phyloP scores from a whole-genome alignment of 2,113 vertebrate species.

The Aphyosemion australe region DNA sequence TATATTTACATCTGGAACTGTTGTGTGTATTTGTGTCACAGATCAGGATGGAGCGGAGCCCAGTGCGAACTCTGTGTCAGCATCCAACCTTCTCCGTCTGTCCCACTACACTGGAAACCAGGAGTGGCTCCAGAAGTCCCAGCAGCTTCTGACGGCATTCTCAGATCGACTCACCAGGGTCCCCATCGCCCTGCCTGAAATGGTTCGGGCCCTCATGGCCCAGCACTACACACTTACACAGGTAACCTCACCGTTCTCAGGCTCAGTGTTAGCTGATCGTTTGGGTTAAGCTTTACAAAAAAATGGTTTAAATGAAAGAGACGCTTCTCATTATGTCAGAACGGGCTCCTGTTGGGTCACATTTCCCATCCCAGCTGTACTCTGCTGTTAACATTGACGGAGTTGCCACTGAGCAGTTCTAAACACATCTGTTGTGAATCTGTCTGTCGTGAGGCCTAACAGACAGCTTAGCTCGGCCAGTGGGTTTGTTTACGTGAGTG shows the following conservation, averaged over 20 bases:
- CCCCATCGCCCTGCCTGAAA: slow-evolving; percentile 88
- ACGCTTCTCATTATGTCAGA: neutral
- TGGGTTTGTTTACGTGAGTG: slow-evolving; percentile 14
- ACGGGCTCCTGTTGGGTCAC: neutral
- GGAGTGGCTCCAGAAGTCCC: slow-evolving; percentile 85
- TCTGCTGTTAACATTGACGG: neutral
- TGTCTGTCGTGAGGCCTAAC: slow-evolving; percentile 8
- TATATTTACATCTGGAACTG: no score
- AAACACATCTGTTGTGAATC: neutral
- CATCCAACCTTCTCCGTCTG: slow-evolving; percentile 88
- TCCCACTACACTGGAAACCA: slow-evolving; percentile 82
- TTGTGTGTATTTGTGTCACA: slow-evolving; percentile 55
- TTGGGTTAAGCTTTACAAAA: neutral
- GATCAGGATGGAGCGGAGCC: slow-evolving; percentile 95
- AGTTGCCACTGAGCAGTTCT: neutral
- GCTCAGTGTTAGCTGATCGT: no score
- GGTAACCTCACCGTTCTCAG: slow-evolving; percentile 66
- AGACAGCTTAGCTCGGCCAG: neutral
- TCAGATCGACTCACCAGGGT: slow-evolving; percentile 85
- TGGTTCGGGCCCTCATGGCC: slow-evolving; percentile 83
- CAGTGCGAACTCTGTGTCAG: slow-evolving; percentile 86
- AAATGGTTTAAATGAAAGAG: neutral
- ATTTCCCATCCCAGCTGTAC: neutral
- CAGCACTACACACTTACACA: slow-evolving; percentile 88
- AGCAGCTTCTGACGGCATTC: slow-evolving; percentile 85